Base-by-base conservation (phyloP, 2,113 vertebrate genomes). In the Vidua chalybeata region DNA sequence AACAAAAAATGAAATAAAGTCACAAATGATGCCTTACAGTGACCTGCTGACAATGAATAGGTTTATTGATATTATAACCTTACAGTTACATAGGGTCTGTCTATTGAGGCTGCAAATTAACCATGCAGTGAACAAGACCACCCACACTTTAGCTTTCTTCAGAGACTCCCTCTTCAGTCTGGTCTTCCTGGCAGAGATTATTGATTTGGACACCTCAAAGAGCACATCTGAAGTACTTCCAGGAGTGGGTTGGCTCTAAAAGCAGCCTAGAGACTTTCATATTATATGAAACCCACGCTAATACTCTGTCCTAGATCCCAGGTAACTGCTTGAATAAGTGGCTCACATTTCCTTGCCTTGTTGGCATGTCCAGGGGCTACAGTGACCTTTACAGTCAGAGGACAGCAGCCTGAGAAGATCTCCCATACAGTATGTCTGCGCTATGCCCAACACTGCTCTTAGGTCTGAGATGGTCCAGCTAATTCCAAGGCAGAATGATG, bases 341-440 rank as follows among this genome's bases (percentile, higher is more conserved):
- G 9, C n/a, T 93, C 24, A 45, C 10, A 12, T 76, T 85, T 69
- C 30, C 66, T 76, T 55, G 27, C 19, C 41, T 59, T 63, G 6
- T 24, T 89, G 62, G 23, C 1, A 4, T 30, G 46, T 37, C 24
- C 46, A 73, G 26, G 21, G 31, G 21, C 67, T 68, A 43, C 33
- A 35, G 37, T 35, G 69, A 31, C 48, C 31, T 55, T 24, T 3
- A n/a, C 5, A 76, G 17, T 33, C 48, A 63, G 43, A 3, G 4
- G 52, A 76, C 22, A 92, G 46, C 28, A 77, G 41, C 18, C 78
- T 66, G 62, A 78, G 52, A 61, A 86, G 39, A 16, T 26, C 45
- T 92, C 59, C 51, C n/a, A 8, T 12, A 73, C 24, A 6, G 3
- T 22, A 7, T 15, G 7, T 52, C 31, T 68, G 35, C 0, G 0